Base-by-base conservation (phyloP, 2,888 invertebrate genomes). In the Operophtera brumata region DNA sequence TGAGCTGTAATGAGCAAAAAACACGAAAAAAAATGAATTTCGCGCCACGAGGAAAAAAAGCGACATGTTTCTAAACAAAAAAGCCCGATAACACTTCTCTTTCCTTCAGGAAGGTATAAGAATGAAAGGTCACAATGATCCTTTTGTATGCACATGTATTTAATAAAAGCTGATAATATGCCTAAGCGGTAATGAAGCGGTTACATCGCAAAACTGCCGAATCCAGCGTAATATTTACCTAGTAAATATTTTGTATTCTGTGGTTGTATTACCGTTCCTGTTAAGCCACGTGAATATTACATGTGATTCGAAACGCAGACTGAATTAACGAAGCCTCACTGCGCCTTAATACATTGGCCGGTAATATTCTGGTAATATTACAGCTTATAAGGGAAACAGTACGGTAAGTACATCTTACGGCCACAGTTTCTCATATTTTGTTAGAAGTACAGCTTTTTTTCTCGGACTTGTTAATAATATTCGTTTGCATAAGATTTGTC, bases 271-370 rank as follows among this genome's bases (percentile, higher is more conserved):
- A 47, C 30, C 47, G 50, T 50, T 55, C 34, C 46, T 49, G 53
- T 47, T 54, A 41, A 51, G 47, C 47, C 42, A 50, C 46, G 46
- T 50, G 44, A 55, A 48, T 53, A 50, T 54, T 50, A 50, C 53
- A 63, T 62, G 53, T 51, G 43, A 48, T 56, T 58, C 52, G 56
- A 54, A 62, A 57, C 50, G 53, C 49, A 58, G 53, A 46, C 53
- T 49, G 58, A 59, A 60, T 62, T 57, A 64, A 57, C 53, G 44
- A 50, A 60, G 42, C 48, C 46, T 49, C 50, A 58, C 37, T 54
- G 25, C 41, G 40, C 59, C 56, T 58, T 60, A 52, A 45, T 34
- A 59, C 57, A 63, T 57, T 54, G 51, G 52, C 52, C 48, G 47
- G 49, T 57, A 52, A 63, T 59, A 55, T 54, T 56, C 57, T 51